Evolutionary conservation across 2,888 invertebrate species (phyloP), one percentile per base, ranked within the genome.

Genomic region (Stegana nigrithorax): DNA sequence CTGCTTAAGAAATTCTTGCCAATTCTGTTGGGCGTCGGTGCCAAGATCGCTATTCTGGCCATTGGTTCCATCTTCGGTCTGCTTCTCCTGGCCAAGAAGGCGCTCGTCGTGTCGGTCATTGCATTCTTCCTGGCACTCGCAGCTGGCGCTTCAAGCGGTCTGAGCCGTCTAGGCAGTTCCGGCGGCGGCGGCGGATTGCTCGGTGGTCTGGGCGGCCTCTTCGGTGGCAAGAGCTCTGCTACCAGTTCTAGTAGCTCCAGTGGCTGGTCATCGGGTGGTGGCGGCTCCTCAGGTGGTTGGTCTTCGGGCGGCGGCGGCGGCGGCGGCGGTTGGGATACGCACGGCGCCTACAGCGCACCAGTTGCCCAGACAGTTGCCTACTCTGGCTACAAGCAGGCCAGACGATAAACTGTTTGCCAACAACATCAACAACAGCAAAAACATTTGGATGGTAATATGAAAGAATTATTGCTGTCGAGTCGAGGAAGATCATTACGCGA

Each of bases 51-150:
- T 47, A 84, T 87, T 2, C 82, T 90, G 62, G 86, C 87, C 39
- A 86, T 88, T 47, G 83, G 89, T 57, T 86, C 88, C 23, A 88
- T 89, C 83, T 86, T 90, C 78, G 88, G 87, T 55, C 87, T 90
- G 67, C 87, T 88, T 50, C 82, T 90, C 66, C 81, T 90, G 73
- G 90, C 90, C 71, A 90, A 90, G 86, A 90, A 90, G 79, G 90
- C 90, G 58, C 84, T 90, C 70, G 76, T 90, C 67, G 87, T 88
- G 1, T 89, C 89, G 6, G 79, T 90, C 61, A 84, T 90, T 67
- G 90, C 90, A 2, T 86, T 90, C 71, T 87, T 88, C 72, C 84
- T 90, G 72, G 89, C 89, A 21, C 86, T 87, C 58, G 88, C 89
- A 83, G 86, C 81, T 51, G 84, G 84, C 57, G 78, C 85, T 6